Evolutionary conservation across 2,113 vertebrate genomes (phyloP), one percentile per base, ranked within the genome.

Genomic region (Trogon surrucura): DNA sequence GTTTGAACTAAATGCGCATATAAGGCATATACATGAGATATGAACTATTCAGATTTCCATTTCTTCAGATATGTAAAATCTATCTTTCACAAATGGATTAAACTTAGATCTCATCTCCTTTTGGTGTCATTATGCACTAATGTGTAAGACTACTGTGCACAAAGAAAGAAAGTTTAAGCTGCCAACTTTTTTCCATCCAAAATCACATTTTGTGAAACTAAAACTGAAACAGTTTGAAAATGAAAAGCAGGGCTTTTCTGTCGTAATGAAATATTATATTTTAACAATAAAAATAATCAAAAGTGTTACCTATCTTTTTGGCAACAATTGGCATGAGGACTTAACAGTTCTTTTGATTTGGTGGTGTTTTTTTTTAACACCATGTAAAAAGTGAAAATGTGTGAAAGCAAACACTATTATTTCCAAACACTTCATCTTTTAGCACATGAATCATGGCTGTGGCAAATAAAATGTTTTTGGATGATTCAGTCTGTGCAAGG

Each of bases 31-130:
- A 67, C 17, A 61, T 2, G 13, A 10, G 11, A 30, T 80, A 82
- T 54, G 19, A 88, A 88, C 95, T 69, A 94, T 36, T 82, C 34
- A 91, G 27, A 67, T 73, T 84, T 91, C 30, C 50, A 92, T 72
- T 85, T 90, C 18, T 12, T 47, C 22, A 89, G 22, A 58, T 27
- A 50, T 7, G 14, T 7, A 82, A 89, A 87, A 75, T 61, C 61
- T 57, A 23, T 44, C 48, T 64, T 9, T 12, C 13, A 3, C 38
- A 65, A 27, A 30, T 0, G 1, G 14, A 80, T 72, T 65, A 64
- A 77, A 45, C 10, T 10, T 36, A 70, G 15, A 10, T 85, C 29
- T 80, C 54, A 57, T 61, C 23, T 7, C n/a, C 57, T 34, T 13
- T 34, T 18, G 20, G 13, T 48, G 61, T 30, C 48, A 51, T 44